Evolutionary conservation across 2,113 vertebrate genomes (phyloP).

Genomic region (Choloepus hoffmanni): DNA sequence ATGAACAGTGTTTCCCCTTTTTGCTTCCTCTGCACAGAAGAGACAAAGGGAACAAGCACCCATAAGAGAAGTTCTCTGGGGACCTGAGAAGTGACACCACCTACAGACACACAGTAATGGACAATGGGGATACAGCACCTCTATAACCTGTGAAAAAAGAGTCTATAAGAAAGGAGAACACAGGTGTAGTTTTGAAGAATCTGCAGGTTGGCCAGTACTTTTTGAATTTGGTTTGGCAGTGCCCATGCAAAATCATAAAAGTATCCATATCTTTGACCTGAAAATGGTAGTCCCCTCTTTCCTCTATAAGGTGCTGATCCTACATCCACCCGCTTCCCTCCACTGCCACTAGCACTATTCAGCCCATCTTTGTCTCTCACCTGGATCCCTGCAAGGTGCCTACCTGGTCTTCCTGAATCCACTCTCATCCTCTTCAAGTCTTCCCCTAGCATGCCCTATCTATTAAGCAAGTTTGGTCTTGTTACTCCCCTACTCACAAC

Average conservation of each 20-base stretch:
- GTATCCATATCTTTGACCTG: not conserved
- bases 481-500: not conserved
- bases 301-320: not conserved
- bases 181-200: not conserved
- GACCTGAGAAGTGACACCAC: not conserved
- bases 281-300: not conserved
- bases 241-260: not conserved
- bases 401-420: not conserved
- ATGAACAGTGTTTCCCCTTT: not conserved
- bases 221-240: not conserved
- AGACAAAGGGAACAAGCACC: not conserved
- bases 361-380: not conserved
- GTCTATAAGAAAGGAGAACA: not conserved
- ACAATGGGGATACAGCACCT: not conserved
- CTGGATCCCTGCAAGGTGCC: not conserved
- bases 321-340: not conserved
- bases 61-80: not conserved
- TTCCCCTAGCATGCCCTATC: not conserved
- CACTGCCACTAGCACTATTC: not conserved
- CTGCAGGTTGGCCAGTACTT: not conserved
- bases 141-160: not conserved
- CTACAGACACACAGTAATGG: not conserved
- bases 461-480: not conserved
- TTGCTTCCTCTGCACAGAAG: conserved; percentile 1
- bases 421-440: not conserved